These are phyloP conservation scores for Stramonita haemastoma DNA, from an alignment of 2,888 invertebrate genomes.

Conservation along the genomic window DNA sequence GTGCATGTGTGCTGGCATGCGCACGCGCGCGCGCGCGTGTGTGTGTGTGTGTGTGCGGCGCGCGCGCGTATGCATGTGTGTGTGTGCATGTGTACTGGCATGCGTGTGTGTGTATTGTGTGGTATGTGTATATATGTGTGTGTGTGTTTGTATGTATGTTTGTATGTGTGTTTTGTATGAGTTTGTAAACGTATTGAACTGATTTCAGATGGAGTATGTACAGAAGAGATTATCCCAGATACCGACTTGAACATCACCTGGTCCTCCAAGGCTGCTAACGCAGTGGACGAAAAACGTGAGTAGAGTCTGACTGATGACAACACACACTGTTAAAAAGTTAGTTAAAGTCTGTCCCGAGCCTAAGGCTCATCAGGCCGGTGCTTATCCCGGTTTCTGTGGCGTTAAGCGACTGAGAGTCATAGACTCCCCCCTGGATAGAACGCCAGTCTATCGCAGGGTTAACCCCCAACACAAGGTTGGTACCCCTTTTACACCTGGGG, in stretches of 20 bases:
- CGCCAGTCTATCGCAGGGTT: no score
- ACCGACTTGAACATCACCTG: background rate
- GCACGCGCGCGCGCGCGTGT: background rate
- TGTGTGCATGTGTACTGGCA: background rate
- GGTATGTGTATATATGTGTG: background rate
- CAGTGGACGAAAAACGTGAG: no score
- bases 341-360: no score
- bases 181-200: background rate
- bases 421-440: no score
- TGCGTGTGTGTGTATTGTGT: background rate
- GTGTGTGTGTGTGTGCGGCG: background rate
- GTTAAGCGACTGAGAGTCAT: no score
- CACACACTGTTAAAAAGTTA: no score
- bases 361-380: no score
- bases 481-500: no score
- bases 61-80: no score
- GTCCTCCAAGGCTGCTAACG: background rate
- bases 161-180: background rate
- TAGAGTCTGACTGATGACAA: background rate
- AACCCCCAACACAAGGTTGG: no score
- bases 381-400: no score
- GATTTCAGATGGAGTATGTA: background rate
- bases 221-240: background rate
- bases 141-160: background rate
- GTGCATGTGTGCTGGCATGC: background rate